Base-by-base conservation (phyloP, 2,113 vertebrate genomes). In the Cyprinodon brontotheroides region DNA sequence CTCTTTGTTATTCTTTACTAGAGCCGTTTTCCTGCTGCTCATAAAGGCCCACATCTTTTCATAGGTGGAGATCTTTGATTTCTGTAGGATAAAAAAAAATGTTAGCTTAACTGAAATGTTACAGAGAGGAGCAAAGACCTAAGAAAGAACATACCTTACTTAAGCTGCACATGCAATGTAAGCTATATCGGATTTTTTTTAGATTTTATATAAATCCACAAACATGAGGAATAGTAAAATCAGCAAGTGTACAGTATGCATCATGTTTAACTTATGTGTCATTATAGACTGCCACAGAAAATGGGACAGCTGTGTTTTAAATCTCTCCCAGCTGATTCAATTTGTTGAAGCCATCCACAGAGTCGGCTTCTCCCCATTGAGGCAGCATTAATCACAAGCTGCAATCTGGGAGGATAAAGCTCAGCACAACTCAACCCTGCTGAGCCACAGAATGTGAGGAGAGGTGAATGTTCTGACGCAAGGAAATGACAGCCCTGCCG, bases 1-100 rank as follows among this genome's bases (percentile, higher is more conserved):
- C 64, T 98, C 97, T 0, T 94, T 95, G 2, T 96, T 99, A 92
- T 96, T 98, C 89, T 96, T 96, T 22, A 99, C 94, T 80, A 99
- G 81, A 0, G 97, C 97, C 0, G 96, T 98, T 87, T 98, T 96
- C 88, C 97, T 90, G 91, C 97, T 97, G 93, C 96, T 98, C 98
- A 99, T 99, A 79, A 99, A 99, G 0, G 97, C 96, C 98, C 98
- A 99, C 98, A 99, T 99, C 91, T 98, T 99, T 92, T 99, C 98
- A 0, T 99, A 99, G 0, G 98, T 99, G 3, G 98, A 98, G 86
- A 99, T 99, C 79, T 96, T 98, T 50, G 98, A 99, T 95, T 99
- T 99, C 98, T 99, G 89, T 3, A 86, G 48, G 59, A 43, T 37
- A 41, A 71, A 79, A 77, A 81, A 37, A 72, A 14, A 11, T 6